Evolutionary conservation across 2,797 vertebrate genomes (phyloP).

Genomic region (Acanthis flammea): DNA sequence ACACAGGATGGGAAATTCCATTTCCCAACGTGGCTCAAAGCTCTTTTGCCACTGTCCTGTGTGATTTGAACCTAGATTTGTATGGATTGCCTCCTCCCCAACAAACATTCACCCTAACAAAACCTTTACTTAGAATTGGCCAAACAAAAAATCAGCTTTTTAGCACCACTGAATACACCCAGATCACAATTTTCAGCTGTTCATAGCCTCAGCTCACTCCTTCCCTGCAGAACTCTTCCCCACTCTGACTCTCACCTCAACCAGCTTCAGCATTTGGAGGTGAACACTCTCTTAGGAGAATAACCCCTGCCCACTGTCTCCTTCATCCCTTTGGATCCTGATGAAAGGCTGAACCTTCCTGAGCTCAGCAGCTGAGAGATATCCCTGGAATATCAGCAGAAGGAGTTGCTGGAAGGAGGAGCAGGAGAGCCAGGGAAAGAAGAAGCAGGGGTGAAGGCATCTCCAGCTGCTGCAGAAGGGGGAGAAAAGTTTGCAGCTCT

Average conservation of each 20-base stretch:
- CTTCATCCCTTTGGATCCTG: neutral
- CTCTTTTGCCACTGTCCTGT: neutral
- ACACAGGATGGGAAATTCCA: neutral
- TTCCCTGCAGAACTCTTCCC: neutral
- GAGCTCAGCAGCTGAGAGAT: neutral
- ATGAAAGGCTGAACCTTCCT: neutral
- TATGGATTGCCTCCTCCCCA: neutral
- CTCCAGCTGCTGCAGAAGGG: neutral
- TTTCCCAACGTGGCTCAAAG: neutral
- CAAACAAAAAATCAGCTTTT: neutral
- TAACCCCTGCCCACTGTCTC: neutral
- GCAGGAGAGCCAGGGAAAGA: neutral
- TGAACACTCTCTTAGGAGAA: neutral
- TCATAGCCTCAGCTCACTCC: neutral
- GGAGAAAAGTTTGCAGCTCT: neutral
- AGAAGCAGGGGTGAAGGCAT: neutral
- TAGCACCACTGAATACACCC: neutral
- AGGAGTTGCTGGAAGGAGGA: neutral
- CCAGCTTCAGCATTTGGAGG: neutral
- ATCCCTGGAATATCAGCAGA: neutral
- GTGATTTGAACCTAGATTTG: neutral
- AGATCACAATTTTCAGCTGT: neutral
- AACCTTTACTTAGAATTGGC: neutral
- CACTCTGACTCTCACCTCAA: neutral
- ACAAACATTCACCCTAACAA: neutral